phyloP scores from a whole-genome alignment of 2,113 vertebrate species.

The Istiophorus platypterus region DNA sequence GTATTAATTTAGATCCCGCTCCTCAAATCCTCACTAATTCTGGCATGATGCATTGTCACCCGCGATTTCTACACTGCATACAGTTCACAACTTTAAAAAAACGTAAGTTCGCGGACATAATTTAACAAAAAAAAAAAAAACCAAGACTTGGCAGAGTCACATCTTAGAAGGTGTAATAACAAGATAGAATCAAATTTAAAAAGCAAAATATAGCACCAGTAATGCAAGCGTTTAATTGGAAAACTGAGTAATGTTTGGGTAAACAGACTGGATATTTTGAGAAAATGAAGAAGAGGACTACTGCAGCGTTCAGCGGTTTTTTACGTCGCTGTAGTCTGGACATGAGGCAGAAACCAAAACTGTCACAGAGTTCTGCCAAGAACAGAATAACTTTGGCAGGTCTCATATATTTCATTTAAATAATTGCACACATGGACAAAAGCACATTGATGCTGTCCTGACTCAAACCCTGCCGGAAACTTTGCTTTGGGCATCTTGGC shows the following conservation, averaged over 20 bases:
- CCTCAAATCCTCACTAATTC: constrained; percentile 67
- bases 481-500: not conserved
- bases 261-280: not conserved
- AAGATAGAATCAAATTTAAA: constrained; percentile 4
- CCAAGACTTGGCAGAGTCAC: not conserved
- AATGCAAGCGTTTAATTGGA: not conserved
- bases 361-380: not conserved
- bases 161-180: not conserved
- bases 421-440: not conserved
- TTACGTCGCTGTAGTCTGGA: not conserved
- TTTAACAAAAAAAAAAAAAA: constrained; percentile 6
- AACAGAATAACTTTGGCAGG: not conserved
- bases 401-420: too few species aligned
- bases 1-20: constrained; percentile 75
- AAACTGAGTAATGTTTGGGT: too few species aligned
- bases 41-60: constrained; percentile 56
- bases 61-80: constrained; percentile 37
- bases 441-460: not conserved
- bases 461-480: too few species aligned
- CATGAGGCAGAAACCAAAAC: not conserved
- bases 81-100: constrained; percentile 29
- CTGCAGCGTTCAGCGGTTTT: not conserved
- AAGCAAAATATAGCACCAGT: not conserved
- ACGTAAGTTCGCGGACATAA: not conserved
- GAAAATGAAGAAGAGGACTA: not conserved